A percentile compares a stretch with the other conserved stretches of the same genome.
Evolutionary conservation across 2,888 invertebrate species (phyloP).

Genomic region (Thysanoteuthis rhombus): DNA sequence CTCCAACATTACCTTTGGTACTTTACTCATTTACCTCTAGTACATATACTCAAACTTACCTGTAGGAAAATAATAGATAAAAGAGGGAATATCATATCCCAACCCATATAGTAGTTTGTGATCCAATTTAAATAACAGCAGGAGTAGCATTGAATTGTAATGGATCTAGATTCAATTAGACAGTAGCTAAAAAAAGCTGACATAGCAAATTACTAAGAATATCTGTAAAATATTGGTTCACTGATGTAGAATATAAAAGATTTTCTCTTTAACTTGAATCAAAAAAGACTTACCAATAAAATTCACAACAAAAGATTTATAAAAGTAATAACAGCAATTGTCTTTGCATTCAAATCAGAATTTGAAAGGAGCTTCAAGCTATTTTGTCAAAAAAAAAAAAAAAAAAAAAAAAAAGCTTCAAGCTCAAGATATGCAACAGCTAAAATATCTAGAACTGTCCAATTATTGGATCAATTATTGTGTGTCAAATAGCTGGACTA

Average conservation of each 20-base stretch:
- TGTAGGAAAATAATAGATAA: neutral
- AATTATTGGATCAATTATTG: too few relatives aligned
- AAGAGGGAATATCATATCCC: neutral
- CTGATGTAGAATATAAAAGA: neutral
- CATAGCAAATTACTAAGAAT: neutral
- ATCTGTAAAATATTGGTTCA: neutral
- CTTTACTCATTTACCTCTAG: neutral
- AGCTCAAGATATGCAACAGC: neutral
- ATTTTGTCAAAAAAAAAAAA: neutral
- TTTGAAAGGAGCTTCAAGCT: neutral
- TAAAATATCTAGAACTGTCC: neutral
- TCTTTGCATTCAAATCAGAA: neutral
- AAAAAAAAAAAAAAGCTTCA: neutral
- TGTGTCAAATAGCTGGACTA: too few relatives aligned
- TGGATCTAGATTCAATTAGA: neutral
- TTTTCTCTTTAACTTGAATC: neutral
- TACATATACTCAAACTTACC: neutral
- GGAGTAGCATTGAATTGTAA: neutral
- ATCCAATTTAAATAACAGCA: neutral
- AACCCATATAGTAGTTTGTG: neutral
- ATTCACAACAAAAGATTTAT: neutral
- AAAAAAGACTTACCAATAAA: neutral
- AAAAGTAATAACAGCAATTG: neutral
- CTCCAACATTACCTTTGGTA: neutral
- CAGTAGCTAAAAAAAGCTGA: neutral